Evolutionary conservation across 2,888 invertebrate species (phyloP), one percentile per base, ranked within the genome.

Genomic region (Clivina fossor): DNA sequence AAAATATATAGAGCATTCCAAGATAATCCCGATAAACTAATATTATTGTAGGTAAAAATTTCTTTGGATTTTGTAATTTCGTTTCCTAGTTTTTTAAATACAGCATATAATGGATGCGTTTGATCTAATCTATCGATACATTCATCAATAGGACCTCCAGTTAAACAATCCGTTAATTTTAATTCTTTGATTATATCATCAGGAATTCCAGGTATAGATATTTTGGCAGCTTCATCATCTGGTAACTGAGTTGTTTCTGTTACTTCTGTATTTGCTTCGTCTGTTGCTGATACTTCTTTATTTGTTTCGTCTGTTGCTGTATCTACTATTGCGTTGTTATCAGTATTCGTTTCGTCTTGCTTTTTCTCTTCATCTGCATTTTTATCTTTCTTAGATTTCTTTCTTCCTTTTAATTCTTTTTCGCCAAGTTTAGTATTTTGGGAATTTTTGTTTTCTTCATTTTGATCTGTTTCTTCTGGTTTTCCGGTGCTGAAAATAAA

Each of bases 11-110:
- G 15, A 24, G 35, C 20, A 9, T 53, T 53, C 53, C 53, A 53
- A 9, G 44, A 35, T 28, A 44, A 40, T 19, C 53, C 53, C n/a
- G 53, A 26, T 7, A 53, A 26, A 18, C 44, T 44, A n/a, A 53
- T 24, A 35, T 53, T 18, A 24, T 53, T 44, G 18, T 35, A 26
- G 2, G 53, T 53, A 13, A 53, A 44, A 15, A 53, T 18, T 19
- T 53, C 35, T 35, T 53, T 53, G 4, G 43, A 33, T 18, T 22
- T 33, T 5, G 41, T 20, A 3, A 44, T 18, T 15, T 53, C 53
- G 9, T 44, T 24, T 4, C 53, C 53, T 9, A 53, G 18, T 47
- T 47, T 47, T 3, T 28, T 32, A 30, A 44, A 44, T 30, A 44
- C 30, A 15, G 44, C 28, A 30, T 30, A 44, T 16, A 44, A 13